Conservation (phyloP, 2,797 vertebrate genomes). For the Acanthiza pusilla region DNA sequence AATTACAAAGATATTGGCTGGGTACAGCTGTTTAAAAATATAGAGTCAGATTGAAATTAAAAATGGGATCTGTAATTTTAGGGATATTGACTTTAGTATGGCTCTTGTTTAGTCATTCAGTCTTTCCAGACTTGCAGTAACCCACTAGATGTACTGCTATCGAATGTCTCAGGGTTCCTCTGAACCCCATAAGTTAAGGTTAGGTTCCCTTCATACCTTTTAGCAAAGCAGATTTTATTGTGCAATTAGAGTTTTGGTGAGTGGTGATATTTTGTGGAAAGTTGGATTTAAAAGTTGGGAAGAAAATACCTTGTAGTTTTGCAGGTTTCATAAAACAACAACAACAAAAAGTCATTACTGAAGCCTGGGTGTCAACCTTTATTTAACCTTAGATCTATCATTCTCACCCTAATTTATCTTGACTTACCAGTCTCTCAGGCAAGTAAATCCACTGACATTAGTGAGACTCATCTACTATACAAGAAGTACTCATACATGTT, state of each 20-base stretch:
- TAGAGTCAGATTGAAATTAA: background rate
- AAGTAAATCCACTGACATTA: background rate
- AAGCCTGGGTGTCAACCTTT: background rate
- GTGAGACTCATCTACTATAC: background rate
- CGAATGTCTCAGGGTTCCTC: background rate
- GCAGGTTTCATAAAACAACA: background rate
- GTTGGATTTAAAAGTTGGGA: background rate
- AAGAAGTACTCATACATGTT: background rate
- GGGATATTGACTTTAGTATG: background rate
- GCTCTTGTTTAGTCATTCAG: background rate
- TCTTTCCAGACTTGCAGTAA: background rate
- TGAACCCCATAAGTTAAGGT: background rate
- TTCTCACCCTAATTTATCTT: background rate
- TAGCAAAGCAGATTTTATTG: conserved; percentile 25
- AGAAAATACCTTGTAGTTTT: background rate
- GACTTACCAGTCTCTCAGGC: background rate
- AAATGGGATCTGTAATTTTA: conserved; percentile 13
- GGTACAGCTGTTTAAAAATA: conserved; percentile 33
- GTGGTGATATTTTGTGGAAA: background rate
- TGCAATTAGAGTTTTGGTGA: conserved; percentile 5
- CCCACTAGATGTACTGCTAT: background rate
- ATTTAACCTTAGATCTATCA: background rate
- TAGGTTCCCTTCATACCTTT: background rate
- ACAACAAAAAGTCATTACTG: background rate
- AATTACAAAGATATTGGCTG: conserved; percentile 43